Base-by-base conservation (phyloP, 2,888 invertebrate species). In the Acleris holmiana region DNA sequence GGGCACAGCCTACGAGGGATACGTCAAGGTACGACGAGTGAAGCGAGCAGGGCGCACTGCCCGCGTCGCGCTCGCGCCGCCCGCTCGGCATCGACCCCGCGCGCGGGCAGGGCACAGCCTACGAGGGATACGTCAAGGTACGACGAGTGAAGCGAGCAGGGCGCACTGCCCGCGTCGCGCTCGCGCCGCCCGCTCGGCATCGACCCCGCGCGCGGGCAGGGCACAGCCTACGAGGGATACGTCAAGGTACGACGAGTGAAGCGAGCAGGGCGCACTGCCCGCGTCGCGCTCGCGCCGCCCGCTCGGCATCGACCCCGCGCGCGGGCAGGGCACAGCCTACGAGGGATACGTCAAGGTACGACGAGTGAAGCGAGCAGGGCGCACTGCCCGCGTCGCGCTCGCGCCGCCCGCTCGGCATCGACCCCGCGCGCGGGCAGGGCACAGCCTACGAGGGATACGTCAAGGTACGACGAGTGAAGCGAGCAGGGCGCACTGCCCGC, bases 361-460 rank as follows among this genome's bases (percentile, higher is more conserved):
- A 7, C 29, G 25, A 25, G n/a, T n/a, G n/a, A n/a, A n/a, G 25
- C 25, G 40, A 40, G 40, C 40, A 2, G 15, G 1, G 99, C 84
- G 99, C 99, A 58, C 96, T 98, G 72, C 98, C 98, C 67, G 95
- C 95, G 63, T 98, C 98, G 90, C 96, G 97, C 87, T 95, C 96
- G 95, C 80, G 98, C 82, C 93, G 99, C 71, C 98, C 98, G 58
- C 94, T 98, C 68, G 98, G 98, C 61, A 98, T 98, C 71, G 98
- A 98, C 93, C 98, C 98, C 15, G 97, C 97, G 8, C 93, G 98
- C 76, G 99, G 99, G 1, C 98, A 99, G 85, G 99, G 99, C 68
- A 95, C 94, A 8, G 56, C 48, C 53, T 46, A 57, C 56, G 56
- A 57, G 51, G 48, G 46, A 8, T 67, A 65, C 54, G 67, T 66